phyloP scores from a whole-genome alignment of 1,140 invertebrate species.

The Lethocerus indicus region DNA sequence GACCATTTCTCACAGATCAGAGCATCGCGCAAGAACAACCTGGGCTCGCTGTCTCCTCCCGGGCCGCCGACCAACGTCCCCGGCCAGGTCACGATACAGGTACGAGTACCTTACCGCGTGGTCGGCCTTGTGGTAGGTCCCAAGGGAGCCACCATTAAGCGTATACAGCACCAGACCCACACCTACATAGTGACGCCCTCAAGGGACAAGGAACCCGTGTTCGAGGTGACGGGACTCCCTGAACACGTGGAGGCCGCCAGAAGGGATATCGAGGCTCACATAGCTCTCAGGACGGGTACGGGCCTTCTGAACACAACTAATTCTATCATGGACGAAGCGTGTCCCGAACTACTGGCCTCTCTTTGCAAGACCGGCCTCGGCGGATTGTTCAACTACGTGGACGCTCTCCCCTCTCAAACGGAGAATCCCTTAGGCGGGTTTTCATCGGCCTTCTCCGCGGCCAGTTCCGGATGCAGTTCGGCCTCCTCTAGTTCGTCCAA shows the following conservation, averaged over 20 bases:
- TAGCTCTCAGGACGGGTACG: constrained; percentile 82
- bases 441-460: constrained; percentile 23
- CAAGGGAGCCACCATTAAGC: constrained; percentile 97
- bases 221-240: constrained; percentile 93
- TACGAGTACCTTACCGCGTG: constrained; percentile 93
- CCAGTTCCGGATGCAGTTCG: constrained; percentile 30
- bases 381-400: constrained; percentile 33
- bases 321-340: constrained; percentile 25
- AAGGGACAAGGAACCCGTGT: constrained; percentile 95
- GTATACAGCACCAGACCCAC: constrained; percentile 97
- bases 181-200: constrained; percentile 99
- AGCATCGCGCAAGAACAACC: constrained; percentile 73
- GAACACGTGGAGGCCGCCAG: constrained; percentile 92
- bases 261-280: constrained; percentile 95
- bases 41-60: constrained; percentile 36
- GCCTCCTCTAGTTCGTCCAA: constrained; percentile 52
- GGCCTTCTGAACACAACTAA: constrained; percentile 21
- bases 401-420: constrained; percentile 23
- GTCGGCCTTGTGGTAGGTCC: constrained; percentile 97
- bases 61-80: constrained; percentile 68
- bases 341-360: constrained; percentile 39
- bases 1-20: constrained; percentile 99
- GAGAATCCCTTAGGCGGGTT: constrained; percentile 22
- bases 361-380: constrained; percentile 42
- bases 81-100: constrained; percentile 91